Base-by-base conservation (phyloP, 2,113 vertebrate species). In the Brachyistius frenatus region DNA sequence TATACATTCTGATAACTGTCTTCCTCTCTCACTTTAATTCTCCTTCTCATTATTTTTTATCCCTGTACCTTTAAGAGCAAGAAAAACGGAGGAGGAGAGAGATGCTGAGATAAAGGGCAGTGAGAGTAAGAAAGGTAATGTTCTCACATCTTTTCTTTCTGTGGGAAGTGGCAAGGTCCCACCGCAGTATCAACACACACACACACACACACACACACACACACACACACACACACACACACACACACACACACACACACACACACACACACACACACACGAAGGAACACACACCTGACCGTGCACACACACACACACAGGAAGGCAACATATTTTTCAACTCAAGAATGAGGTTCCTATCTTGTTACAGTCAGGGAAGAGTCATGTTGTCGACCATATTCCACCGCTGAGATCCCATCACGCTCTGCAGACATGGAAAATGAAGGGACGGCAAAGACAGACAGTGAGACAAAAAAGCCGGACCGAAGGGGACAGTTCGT, bases 111-210 rank as follows among this genome's bases (percentile, higher is more conserved):
- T 81, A 82, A 80, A 73, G 68, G 73, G 83, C 81, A 78, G 77
- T 4, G 56, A 72, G 39, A 67, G 52, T 30, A 39, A 72, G 37
- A 61, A 14, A 61, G 53, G 76, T 87, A 58, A 88, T 81, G 84
- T 82, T 92, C 86, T 85, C 86, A 89, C 89, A 78, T 87, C 74
- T 88, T 89, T 81, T 89, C 81, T 80, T 87, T 86, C 71, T 87
- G 85, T 84, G 76, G 83, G 85, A 90, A 88, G 89, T 86, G 81
- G 80, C 82, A 86, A 41, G 80, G 79, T 76, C 67, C 81, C 72
- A 78, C 84, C 72, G 41, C 73, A 78, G 78, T 64, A 83, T 70
- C 57, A 80, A 84, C 58, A 82, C 71, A 71, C 81, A 66, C 60
- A 73, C 64, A 83, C 23, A 10, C 61, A 57, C 11, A 47, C 46